Evolutionary conservation across 2,797 vertebrate genomes (phyloP).

Genomic region (Momotus momota): DNA sequence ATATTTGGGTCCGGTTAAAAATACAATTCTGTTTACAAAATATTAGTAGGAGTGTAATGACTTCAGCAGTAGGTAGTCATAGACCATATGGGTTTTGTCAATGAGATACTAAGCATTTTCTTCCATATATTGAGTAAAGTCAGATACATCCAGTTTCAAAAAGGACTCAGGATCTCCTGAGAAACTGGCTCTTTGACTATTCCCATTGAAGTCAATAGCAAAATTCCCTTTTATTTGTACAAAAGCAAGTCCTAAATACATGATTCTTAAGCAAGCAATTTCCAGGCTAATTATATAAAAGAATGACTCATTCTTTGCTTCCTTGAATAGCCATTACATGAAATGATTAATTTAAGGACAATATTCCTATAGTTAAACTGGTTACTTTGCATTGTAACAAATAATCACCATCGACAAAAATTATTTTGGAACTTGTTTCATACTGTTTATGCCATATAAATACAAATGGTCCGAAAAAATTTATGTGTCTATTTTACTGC

Average conservation of each 20-base stretch:
- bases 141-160: not conserved
- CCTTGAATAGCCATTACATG: not conserved
- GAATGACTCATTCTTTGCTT: not conserved
- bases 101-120: not conserved
- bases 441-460: not conserved
- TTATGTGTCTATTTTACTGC: not conserved
- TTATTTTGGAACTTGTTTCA: conserved; percentile 24
- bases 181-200: not conserved
- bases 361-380: not conserved
- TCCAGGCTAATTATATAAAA: not conserved
- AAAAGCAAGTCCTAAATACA: not conserved
- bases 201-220: not conserved
- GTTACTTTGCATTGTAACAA: conserved; percentile 6
- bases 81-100: not conserved
- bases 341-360: not conserved
- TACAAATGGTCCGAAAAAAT: not conserved
- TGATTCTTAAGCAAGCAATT: not conserved
- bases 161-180: not conserved
- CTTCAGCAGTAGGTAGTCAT: not conserved
- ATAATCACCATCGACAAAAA: not conserved
- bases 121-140: not conserved
- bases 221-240: not conserved
- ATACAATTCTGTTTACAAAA: not conserved
- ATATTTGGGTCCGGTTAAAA: not conserved
- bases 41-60: not conserved